A percentile compares a stretch with the other conserved stretches of the same genome.
Conservation (phyloP, 2,888 invertebrate genomes). For the Heliconius cydno region DNA sequence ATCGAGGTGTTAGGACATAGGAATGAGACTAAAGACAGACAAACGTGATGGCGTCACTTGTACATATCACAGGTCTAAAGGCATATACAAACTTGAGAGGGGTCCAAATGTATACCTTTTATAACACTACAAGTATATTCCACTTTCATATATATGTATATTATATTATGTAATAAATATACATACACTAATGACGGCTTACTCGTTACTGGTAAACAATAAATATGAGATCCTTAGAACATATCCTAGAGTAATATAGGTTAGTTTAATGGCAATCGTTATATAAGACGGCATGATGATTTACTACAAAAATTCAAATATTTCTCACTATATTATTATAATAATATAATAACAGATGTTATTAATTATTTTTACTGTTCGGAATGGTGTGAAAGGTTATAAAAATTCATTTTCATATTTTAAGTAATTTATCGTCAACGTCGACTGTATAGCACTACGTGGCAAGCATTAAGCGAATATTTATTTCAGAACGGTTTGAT, state of each 20-base stretch:
- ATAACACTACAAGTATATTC: conserved; percentile 28
- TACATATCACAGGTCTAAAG: conserved; percentile 45
- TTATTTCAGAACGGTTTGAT: neutral
- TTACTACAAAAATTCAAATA: conserved; percentile 29
- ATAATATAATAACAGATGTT: conserved; percentile 11
- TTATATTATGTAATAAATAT: conserved; percentile 37
- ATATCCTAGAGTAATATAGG: conserved; percentile 34
- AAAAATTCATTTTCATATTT: conserved; percentile 5
- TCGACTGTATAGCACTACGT: conserved; percentile 8
- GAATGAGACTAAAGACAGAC: conserved; percentile 7
- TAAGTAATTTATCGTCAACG: conserved; percentile 1
- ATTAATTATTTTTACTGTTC: neutral
- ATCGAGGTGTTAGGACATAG: neutral
- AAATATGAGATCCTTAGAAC: conserved; percentile 43
- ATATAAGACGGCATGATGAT: conserved; percentile 25
- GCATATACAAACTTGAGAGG: conserved; percentile 37
- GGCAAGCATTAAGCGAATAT: conserved; percentile 36
- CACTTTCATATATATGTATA: conserved; percentile 22
- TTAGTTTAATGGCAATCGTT: conserved; percentile 33
- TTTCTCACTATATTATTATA: conserved; percentile 6
- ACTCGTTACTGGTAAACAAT: conserved; percentile 29
- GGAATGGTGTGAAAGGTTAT: conserved; percentile 3
- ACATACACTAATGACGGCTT: conserved; percentile 29
- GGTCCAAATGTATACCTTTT: conserved; percentile 35
- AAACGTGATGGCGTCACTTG: conserved; percentile 27